Evolutionary conservation across 1,140 invertebrate genomes (phyloP).

Genomic region (Ephestia elutella): DNA sequence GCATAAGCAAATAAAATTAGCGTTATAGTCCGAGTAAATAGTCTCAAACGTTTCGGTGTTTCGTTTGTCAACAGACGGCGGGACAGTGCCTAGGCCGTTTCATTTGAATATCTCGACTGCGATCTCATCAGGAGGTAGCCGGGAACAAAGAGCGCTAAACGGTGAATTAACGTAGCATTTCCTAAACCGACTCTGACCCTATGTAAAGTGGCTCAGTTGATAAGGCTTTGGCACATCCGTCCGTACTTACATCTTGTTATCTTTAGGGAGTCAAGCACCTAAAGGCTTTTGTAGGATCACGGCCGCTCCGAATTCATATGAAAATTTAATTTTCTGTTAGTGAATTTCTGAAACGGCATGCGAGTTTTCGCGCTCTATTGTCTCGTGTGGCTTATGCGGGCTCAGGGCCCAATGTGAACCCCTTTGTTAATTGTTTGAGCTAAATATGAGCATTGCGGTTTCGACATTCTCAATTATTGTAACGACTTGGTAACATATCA

Average conservation of each 20-base stretch:
- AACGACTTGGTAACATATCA: slow-evolving; percentile 48
- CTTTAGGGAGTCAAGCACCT: slow-evolving; percentile 42
- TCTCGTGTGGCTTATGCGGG: slow-evolving; percentile 62
- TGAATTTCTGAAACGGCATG: slow-evolving; percentile 56
- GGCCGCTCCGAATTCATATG: slow-evolving; percentile 54
- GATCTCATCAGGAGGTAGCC: slow-evolving; percentile 42
- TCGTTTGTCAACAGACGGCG: slow-evolving; percentile 40
- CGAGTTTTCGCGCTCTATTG: slow-evolving; percentile 59
- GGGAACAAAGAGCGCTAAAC: slow-evolving; percentile 49
- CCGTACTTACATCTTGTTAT: slow-evolving; percentile 54
- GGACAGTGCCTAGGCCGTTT: slow-evolving; percentile 21
- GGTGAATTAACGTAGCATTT: slow-evolving; percentile 50
- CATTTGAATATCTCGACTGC: slow-evolving; percentile 53
- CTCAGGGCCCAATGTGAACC: slow-evolving; percentile 53
- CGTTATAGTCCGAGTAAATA: slow-evolving; percentile 40
- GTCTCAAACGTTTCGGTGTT: slow-evolving; percentile 33
- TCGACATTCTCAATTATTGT: slow-evolving; percentile 60
- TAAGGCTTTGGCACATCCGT: slow-evolving; percentile 41
- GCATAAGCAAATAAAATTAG: slow-evolving; percentile 47
- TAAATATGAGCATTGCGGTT: slow-evolving; percentile 58
- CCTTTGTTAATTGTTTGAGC: slow-evolving; percentile 67
- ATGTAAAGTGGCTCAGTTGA: slow-evolving; percentile 42
- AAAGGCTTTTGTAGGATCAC: slow-evolving; percentile 63
- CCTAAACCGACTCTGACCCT: slow-evolving; percentile 53
- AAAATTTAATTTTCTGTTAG: slow-evolving; percentile 68